Evolutionary conservation across 1,140 invertebrate genomes (phyloP), one percentile per base, ranked within the genome.

Genomic region (Leptoteleia sp.): DNA sequence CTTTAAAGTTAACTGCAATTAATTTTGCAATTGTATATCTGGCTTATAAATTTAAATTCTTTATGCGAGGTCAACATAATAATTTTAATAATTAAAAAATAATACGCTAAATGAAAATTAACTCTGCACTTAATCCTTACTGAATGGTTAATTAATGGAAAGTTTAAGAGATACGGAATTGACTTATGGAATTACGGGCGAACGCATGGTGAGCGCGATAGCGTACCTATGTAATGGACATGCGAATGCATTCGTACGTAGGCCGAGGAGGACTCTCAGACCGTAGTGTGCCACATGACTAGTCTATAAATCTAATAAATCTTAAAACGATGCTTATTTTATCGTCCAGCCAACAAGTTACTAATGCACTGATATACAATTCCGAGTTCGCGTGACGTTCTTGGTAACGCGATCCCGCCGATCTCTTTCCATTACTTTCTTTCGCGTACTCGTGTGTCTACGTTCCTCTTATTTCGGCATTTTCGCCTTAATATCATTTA

Each of bases 281-380:
- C 47, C 67, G 61, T 62, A 79, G 65, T 70, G 38, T 64, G 61
- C 71, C 73, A 76, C 62, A 76, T 82, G 81, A 82, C 82, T 68
- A 78, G 81, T 84, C 83, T 82, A 86, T 87, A 84, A 87, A 87
- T 87, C 83, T 82, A 82, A 70, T 75, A 78, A 83, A 84, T 84
- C 81, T 82, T 80, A 79, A 81, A 83, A 75, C 82, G 84, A 85
- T 84, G 80, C 73, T 71, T 70, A 80, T 82, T 86, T 87, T 86
- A 85, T 86, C 84, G 81, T 61, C 54, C 62, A 81, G 80, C 83
- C 83, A 87, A 85, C 84, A 84, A 84, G 83, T 85, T 87, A 80
- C 81, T 84, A 84, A 87, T 84, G 81, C 80, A 57, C 62, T 70
- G 61, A 33, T 65, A 75, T 80, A 81, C 83, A 80, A 84, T 85